Conservation (phyloP, 2,888 invertebrate genomes). For the Mesorhabditis spiculigera region DNA sequence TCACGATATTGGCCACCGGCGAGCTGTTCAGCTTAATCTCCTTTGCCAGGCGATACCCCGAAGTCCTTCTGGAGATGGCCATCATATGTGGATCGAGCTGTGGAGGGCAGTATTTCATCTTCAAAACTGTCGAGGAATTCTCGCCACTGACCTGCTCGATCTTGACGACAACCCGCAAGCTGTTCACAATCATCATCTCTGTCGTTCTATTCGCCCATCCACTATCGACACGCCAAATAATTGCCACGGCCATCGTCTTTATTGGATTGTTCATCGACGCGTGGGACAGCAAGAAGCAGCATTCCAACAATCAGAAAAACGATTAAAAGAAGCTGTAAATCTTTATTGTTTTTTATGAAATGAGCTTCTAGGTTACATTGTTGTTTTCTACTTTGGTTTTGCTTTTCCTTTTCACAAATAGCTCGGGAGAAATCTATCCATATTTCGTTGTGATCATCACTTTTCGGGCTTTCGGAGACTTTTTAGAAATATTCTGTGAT, state of each 20-base stretch:
- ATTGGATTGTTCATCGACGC: slow-evolving; percentile 47
- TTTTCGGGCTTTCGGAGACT: no score
- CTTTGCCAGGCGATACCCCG: slow-evolving; percentile 78
- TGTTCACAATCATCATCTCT: slow-evolving; percentile 91
- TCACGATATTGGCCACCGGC: slow-evolving; percentile 72
- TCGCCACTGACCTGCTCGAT: slow-evolving; percentile 94
- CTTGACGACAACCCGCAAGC: slow-evolving; percentile 93
- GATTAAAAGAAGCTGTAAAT: no score
- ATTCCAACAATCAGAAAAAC: no score
- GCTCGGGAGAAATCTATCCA: no score
- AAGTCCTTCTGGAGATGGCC: slow-evolving; percentile 73
- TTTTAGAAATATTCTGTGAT: no score
- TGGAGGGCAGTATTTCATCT: slow-evolving; percentile 91
- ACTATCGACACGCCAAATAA: slow-evolving; percentile 31
- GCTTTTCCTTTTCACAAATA: no score
- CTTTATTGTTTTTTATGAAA: no score
- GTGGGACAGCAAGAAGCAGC: slow-evolving; percentile 35
- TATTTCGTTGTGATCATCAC: no score
- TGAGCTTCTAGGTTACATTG: no score
- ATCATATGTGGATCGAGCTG: slow-evolving; percentile 80
- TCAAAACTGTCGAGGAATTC: slow-evolving; percentile 82
- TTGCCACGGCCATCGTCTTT: slow-evolving; percentile 45
- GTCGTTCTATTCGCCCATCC: slow-evolving; percentile 74
- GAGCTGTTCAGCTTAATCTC: slow-evolving; percentile 76
- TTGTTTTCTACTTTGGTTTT: no score